A percentile compares a stretch with the other conserved stretches of the same genome.
Evolutionary conservation across 2,113 vertebrate genomes (phyloP).

Genomic region (Eolophus roseicapilla): DNA sequence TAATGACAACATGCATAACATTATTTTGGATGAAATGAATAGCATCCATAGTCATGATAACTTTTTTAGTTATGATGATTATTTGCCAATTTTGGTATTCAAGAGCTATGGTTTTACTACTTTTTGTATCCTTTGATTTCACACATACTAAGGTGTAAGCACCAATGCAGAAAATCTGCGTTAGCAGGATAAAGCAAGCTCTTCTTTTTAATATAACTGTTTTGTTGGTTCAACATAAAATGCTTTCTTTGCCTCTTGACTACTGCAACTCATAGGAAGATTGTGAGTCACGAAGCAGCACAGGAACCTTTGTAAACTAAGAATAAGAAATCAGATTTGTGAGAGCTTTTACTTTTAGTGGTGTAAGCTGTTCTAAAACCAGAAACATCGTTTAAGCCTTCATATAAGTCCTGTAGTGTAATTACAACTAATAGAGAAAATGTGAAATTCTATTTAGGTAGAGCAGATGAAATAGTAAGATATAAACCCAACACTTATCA

Average conservation of each 20-base stretch:
- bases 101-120: not conserved
- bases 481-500: fast-evolving
- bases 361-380: not conserved
- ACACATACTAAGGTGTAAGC: not conserved
- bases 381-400: not conserved
- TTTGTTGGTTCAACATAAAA: conserved; percentile 14
- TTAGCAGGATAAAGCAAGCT: not conserved
- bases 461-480: not conserved
- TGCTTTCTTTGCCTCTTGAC: conserved; percentile 3
- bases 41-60: not conserved
- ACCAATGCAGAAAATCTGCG: not conserved
- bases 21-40: not conserved
- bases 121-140: not conserved
- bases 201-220: not conserved
- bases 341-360: not conserved
- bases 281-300: not conserved
- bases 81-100: not conserved
- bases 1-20: not conserved
- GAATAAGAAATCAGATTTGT: conserved; percentile 30
- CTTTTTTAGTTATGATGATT: not conserved
- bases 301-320: conserved; percentile 15
- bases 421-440: not conserved
- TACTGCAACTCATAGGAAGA: not conserved
- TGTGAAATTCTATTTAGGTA: not conserved
- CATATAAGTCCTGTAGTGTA: not conserved